A percentile compares a stretch with the other conserved stretches of the same genome.
These are phyloP conservation scores for Macrobrachium rosenbergii DNA, from an alignment of 1,140 invertebrate species.

Conservation along the genomic window DNA sequence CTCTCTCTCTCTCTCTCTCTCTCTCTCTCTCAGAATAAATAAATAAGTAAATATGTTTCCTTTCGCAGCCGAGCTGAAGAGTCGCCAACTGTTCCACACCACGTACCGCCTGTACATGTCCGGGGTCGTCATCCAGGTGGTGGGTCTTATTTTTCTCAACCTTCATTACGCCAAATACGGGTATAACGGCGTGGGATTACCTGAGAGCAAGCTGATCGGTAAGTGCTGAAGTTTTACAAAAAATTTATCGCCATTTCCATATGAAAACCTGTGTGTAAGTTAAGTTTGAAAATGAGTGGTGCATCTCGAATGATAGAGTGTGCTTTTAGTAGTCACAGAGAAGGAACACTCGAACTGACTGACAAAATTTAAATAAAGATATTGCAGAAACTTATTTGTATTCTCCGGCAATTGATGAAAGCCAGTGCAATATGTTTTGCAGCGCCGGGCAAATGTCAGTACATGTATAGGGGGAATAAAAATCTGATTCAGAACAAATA, in stretches of 20 bases:
- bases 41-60: slow-evolving; percentile 21
- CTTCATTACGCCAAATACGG: slow-evolving; percentile 81
- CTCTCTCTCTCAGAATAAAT: not conserved
- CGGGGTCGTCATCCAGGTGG: slow-evolving; percentile 77
- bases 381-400: too few relatives aligned
- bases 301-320: too few relatives aligned
- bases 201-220: slow-evolving; percentile 76
- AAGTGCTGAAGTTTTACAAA: slow-evolving; percentile 34
- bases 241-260: not conserved
- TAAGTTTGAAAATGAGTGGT: not conserved
- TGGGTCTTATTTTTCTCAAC: slow-evolving; percentile 78
- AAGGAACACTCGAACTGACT: too few relatives aligned
- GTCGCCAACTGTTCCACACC: slow-evolving; percentile 84
- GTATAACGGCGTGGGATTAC: slow-evolving; percentile 77
- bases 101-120: slow-evolving; percentile 89
- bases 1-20: not conserved
- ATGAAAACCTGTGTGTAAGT: not conserved
- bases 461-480: too few relatives aligned
- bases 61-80: slow-evolving; percentile 78
- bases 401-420: too few relatives aligned
- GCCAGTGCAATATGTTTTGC: too few relatives aligned
- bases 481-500: too few relatives aligned
- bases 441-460: too few relatives aligned
- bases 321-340: too few relatives aligned
- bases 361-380: too few relatives aligned